Base-by-base conservation (phyloP, 2,797 vertebrate genomes). In the Eleutherodactylus coqui region DNA sequence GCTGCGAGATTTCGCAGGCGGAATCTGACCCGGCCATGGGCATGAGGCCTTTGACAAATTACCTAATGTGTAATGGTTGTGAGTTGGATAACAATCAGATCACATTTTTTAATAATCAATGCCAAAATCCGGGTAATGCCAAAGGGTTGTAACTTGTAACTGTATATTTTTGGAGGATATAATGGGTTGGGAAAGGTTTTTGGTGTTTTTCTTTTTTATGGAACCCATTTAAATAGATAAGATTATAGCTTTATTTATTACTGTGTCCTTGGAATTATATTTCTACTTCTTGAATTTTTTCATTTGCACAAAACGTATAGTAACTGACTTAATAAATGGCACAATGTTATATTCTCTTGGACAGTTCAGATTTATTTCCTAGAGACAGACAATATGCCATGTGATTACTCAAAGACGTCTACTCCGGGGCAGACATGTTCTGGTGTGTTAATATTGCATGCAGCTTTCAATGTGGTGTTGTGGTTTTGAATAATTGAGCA, bases 401-500 rank as follows among this genome's bases (percentile, higher is more conserved):
- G 69, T 21, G 8, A 41, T 73, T 73, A n/a, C n/a, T 73, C 32
- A 73, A 14, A 45, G 41, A 75, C 45, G 47, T 24, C 6, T 75
- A 27, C 14, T 47, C 14, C 41, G 27, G 38, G 24, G 41, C 43
- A 45, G 24, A 75, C 43, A 41, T n/a, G 27, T 47, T 75, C 24
- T 75, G 72, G 38, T 75, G 19, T 73, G 19, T 41, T 41, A 47
- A 75, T 75, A 75, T 45, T 41, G 41, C 27, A 47, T 47, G 41
- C 72, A 75, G 72, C 72, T n/a, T 34, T 47, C 38, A 75, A 47
- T 41, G 13, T 27, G 19, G 21, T 75, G 72, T 47, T 47, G 41
- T 75, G 72, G 72, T 75, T 75, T 27, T 41, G 72, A 75, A 75
- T 75, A 47, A 29, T 45, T 43, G 24, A 75, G 43, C n/a, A 47